These are phyloP conservation scores for Eueides isabella DNA, from an alignment of 1,140 invertebrate genomes.

Conservation along the genomic window DNA sequence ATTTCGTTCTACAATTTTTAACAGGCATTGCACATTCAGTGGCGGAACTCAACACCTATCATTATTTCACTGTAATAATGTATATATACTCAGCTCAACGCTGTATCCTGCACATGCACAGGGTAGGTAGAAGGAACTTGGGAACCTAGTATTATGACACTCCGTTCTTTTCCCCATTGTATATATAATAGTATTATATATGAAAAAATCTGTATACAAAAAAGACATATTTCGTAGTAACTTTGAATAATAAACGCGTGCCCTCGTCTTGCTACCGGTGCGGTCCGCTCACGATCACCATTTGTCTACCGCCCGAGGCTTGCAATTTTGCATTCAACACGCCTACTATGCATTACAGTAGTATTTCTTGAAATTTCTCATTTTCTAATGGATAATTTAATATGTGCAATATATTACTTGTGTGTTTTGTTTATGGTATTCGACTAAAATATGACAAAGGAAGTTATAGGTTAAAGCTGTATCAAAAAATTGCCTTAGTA, in stretches of 20 bases:
- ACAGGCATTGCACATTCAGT: too few species aligned
- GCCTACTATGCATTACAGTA: constrained; percentile 44
- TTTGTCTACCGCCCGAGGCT: constrained; percentile 64
- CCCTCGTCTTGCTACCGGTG: constrained; percentile 64
- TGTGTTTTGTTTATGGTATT: background rate
- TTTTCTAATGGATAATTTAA: constrained; percentile 10
- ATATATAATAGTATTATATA: background rate
- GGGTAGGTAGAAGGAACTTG: too few species aligned
- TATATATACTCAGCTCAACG: too few species aligned
- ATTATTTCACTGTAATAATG: too few species aligned
- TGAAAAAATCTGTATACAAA: background rate
- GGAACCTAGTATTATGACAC: too few species aligned
- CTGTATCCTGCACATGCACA: too few species aligned
- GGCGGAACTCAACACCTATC: too few species aligned
- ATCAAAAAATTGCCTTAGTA: too few species aligned
- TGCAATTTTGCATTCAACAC: constrained; percentile 69
- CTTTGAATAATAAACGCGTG: constrained; percentile 56
- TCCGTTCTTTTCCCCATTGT: too few species aligned
- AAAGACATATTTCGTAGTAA: constrained; percentile 47
- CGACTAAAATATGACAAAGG: background rate
- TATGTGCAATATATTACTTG: background rate
- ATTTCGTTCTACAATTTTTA: too few species aligned
- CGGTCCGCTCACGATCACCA: constrained; percentile 67
- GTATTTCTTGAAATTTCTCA: constrained; percentile 9
- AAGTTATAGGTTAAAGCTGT: too few species aligned